A percentile compares a stretch with the other conserved stretches of the same genome.
phyloP scores from a whole-genome alignment of 2,797 vertebrate species.

The Hyperoplus lanceolatus region DNA sequence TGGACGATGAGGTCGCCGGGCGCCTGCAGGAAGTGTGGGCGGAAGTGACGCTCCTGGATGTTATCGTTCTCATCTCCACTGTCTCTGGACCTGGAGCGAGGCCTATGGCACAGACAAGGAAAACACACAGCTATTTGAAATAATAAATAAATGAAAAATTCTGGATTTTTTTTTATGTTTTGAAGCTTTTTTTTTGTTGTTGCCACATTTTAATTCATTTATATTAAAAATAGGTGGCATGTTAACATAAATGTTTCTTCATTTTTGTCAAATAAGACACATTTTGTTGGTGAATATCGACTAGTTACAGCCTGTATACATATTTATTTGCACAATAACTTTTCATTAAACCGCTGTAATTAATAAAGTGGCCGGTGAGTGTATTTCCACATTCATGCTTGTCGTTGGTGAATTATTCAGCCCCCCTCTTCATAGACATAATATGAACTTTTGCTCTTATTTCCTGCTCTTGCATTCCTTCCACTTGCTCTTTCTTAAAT shows the following conservation, averaged over 20 bases:
- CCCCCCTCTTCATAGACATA: conserved; percentile 4
- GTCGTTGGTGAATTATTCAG: not conserved
- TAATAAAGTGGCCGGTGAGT: too few species aligned
- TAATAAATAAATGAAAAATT: not conserved
- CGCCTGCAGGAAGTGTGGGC: conserved; percentile 98
- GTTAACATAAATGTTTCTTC: not conserved
- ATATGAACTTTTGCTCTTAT: not conserved
- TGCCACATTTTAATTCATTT: not conserved
- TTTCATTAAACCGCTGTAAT: not conserved
- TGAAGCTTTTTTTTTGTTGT: not conserved
- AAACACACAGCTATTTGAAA: not conserved
- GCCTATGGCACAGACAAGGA: conserved; percentile 77
- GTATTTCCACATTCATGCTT: not conserved
- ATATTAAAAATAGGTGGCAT: not conserved
- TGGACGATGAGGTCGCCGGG: conserved; percentile 97
- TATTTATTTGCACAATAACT: not conserved
- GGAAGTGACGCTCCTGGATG: conserved; percentile 98
- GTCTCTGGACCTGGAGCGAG: conserved; percentile 96
- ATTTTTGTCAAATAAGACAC: not conserved
- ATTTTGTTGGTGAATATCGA: not conserved
- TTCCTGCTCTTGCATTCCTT: conserved; percentile 3
- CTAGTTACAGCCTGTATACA: not conserved
- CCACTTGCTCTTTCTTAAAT: conserved; percentile 5
- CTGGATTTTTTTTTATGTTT: not conserved
- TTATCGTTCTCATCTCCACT: conserved; percentile 97